phyloP scores from a whole-genome alignment of 2,113 vertebrate species.

The Pygoscelis adeliae region DNA sequence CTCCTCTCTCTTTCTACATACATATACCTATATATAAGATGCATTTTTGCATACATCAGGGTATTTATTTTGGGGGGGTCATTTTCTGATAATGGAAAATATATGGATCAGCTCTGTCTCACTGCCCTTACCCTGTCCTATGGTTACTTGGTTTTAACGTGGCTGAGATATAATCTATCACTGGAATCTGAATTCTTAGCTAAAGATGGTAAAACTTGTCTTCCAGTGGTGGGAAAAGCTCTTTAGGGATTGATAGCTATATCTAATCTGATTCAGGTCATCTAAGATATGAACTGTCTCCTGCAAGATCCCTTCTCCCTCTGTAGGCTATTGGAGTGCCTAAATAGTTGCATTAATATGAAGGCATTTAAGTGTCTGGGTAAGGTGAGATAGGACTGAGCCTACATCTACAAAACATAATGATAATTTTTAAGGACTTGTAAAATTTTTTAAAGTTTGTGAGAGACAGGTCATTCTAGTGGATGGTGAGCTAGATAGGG shows the following conservation, averaged over 20 bases:
- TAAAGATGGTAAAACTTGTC: not conserved
- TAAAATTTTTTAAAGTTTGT: not conserved
- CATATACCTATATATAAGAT: not conserved
- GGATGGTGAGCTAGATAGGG: not conserved
- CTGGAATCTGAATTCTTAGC: not conserved
- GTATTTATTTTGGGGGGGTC: not conserved
- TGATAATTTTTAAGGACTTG: not conserved
- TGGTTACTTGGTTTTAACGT: not conserved
- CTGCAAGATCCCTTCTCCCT: not conserved
- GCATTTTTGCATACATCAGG: not conserved
- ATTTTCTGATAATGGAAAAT: not conserved
- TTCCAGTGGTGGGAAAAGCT: not conserved
- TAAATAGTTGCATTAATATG: not conserved
- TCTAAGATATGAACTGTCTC: not conserved
- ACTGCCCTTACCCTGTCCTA: not conserved
- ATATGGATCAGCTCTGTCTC: not conserved
- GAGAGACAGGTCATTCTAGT: not conserved
- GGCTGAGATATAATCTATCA: not conserved
- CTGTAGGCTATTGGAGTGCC: not conserved
- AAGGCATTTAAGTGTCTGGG: not conserved
- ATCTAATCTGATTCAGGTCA: not conserved
- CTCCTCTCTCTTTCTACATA: not conserved
- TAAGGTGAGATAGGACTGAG: not conserved
- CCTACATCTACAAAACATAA: not conserved
- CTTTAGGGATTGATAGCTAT: not conserved